Evolutionary conservation across 2,797 vertebrate genomes (phyloP).

Genomic region (Merluccius polli): DNA sequence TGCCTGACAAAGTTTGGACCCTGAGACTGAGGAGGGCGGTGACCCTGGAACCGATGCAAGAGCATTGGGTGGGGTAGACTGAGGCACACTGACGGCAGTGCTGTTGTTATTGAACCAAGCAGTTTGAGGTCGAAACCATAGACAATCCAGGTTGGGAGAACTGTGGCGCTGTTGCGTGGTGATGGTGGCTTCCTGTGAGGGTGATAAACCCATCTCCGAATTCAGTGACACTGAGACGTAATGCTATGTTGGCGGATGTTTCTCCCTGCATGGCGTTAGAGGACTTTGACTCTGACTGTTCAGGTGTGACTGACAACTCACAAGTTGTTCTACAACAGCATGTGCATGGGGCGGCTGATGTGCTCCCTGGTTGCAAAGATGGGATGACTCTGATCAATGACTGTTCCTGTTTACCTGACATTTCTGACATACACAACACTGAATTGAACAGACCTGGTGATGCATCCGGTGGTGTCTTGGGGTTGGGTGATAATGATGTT

Average conservation of each 20-base stretch:
- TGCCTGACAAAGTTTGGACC: conserved; percentile 22
- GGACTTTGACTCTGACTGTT: conserved; percentile 10
- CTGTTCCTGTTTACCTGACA: conserved; percentile 7
- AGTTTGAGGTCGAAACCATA: not conserved
- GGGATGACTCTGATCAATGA: not conserved
- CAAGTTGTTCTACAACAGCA: too few relatives aligned
- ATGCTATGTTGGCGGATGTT: conserved; percentile 27
- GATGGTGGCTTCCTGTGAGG: conserved; percentile 17
- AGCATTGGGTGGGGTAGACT: too few relatives aligned
- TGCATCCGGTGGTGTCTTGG: too few relatives aligned
- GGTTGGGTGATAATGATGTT: conserved; percentile 39
- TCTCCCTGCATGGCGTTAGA: conserved; percentile 22
- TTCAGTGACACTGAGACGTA: too few relatives aligned
- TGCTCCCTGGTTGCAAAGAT: too few relatives aligned
- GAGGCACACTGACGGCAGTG: not conserved
- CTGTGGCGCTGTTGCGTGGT: too few relatives aligned
- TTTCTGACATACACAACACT: conserved; percentile 24
- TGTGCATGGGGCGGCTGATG: too few relatives aligned
- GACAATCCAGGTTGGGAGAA: conserved; percentile 13
- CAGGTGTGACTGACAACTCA: conserved; percentile 1
- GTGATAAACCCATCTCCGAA: too few relatives aligned
- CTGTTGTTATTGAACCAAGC: conserved; percentile 20
- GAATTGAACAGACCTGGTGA: too few relatives aligned
- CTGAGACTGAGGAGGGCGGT: conserved; percentile 21
- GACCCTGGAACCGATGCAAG: conserved; percentile 20